Base-by-base conservation (phyloP, 2,888 invertebrate species). In the Drosophila formosana region DNA sequence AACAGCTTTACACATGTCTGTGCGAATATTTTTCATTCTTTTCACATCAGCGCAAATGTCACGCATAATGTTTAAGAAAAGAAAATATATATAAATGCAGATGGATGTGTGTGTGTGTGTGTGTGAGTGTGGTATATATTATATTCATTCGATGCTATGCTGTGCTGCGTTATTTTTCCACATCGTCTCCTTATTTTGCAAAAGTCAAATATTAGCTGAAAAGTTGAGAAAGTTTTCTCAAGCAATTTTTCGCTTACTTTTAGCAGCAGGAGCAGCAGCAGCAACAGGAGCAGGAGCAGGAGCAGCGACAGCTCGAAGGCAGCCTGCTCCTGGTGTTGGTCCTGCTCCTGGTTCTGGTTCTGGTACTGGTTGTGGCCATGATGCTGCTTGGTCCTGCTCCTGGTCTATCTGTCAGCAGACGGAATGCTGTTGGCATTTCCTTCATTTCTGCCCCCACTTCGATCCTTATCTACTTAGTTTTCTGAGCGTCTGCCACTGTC, bases 161-260 rank as follows among this genome's bases (percentile, higher is more conserved):
- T 75, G 71, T 65, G 71, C 66, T 68, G 68, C 78, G 83, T 78
- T 87, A 76, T 87, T 84, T 85, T 80, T 89, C 82, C 81, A 83
- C 79, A 84, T 84, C 82, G 78, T 72, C 85, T 89, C 71, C 80
- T 84, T 87, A 88, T 89, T 87, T 83, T 85, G 80, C 75, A 80
- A 82, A 89, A 89, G 82, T 87, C 89, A 90, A 90, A 89, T 89
- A 89, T 89, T 89, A 88, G 90, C 90, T 90, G 88, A 90, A 90
- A 90, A 90, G 89, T 89, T 90, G 86, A 79, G 80, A 89, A 90
- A 89, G 82, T 89, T 90, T 87, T 87, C 87, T 73, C 83, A 85
- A 82, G 87, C 89, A 89, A 89, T 90, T 89, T 90, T 85, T 75
- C 83, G 80, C 85, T 89, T 78, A 88, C 84, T 85, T 85, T 86